These are phyloP conservation scores for Lepus oiostolus DNA, from an alignment of 2,797 vertebrate species.

Conservation along the genomic window DNA sequence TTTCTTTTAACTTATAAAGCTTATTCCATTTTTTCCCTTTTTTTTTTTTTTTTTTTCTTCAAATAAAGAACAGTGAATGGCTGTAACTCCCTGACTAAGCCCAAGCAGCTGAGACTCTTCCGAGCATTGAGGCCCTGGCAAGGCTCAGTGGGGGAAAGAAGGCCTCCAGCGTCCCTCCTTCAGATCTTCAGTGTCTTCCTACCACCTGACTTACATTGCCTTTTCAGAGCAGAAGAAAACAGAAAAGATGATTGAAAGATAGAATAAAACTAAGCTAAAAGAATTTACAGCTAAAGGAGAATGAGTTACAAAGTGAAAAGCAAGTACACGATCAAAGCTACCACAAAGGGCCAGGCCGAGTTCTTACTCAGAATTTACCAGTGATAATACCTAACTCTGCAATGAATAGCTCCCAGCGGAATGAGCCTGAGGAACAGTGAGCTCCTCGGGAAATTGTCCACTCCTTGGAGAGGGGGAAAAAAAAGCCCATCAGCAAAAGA, in stretches of 20 bases:
- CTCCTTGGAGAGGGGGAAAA: neutral
- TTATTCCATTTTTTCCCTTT: neutral
- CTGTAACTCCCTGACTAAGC: neutral
- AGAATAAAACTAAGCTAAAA: constrained; percentile 14
- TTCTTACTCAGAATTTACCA: constrained; percentile 3
- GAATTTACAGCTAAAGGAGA: constrained; percentile 55
- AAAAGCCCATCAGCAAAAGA: neutral
- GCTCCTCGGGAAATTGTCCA: neutral
- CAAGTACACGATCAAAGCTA: neutral
- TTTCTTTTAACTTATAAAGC: neutral
- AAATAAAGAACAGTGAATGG: neutral
- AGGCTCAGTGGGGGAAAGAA: constrained; percentile 1
- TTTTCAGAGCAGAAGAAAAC: constrained; percentile 36
- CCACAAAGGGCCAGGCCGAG: neutral
- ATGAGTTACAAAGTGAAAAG: neutral
- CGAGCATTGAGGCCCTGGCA: neutral
- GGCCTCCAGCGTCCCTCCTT: neutral
- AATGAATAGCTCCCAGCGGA: neutral
- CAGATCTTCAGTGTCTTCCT: neutral
- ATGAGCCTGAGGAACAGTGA: neutral
- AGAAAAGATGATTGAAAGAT: neutral
- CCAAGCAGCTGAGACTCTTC: neutral
- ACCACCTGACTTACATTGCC: neutral
- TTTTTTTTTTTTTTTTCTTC: neutral
- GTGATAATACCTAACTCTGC: neutral